Evolutionary conservation across 2,888 invertebrate species (phyloP).

Genomic region (Diadromus collaris): DNA sequence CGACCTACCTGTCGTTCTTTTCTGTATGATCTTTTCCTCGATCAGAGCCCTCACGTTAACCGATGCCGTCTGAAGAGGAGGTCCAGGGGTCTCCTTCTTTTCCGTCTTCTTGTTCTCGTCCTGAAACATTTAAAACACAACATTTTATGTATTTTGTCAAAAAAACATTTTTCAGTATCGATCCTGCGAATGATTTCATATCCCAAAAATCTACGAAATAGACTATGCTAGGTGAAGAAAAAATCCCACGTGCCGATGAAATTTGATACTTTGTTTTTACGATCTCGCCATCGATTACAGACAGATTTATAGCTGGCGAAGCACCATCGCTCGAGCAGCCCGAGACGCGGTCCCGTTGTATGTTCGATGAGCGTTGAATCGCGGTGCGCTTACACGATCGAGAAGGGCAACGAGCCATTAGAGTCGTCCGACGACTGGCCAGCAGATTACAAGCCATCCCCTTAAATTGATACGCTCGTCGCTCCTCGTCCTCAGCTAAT

Average conservation of each 20-base stretch:
- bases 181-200: too few species aligned
- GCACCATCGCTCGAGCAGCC: not conserved
- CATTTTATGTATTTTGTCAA: not conserved
- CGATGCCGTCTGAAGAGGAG: constrained; percentile 95
- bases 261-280: too few species aligned
- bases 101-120: constrained; percentile 93
- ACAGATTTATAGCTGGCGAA: too few species aligned
- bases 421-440: constrained; percentile 33
- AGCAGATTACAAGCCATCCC: constrained; percentile 62
- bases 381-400: not conserved
- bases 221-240: too few species aligned
- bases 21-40: constrained; percentile 96
- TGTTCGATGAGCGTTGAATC: constrained; percentile 1
- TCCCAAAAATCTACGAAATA: too few species aligned
- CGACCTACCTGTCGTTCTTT: constrained; percentile 84
- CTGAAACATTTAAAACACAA: constrained; percentile 78
- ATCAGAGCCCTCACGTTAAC: constrained; percentile 94
- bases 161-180: not conserved
- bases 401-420: not conserved
- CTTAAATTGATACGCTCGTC: constrained; percentile 63
- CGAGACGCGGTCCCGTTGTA: not conserved
- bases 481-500: constrained; percentile 68
- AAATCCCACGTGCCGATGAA: too few species aligned
- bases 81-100: constrained; percentile 91
- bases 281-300: too few species aligned